Base-by-base conservation (phyloP, 2,888 invertebrate genomes). In the Ormyrus pomaceus region DNA sequence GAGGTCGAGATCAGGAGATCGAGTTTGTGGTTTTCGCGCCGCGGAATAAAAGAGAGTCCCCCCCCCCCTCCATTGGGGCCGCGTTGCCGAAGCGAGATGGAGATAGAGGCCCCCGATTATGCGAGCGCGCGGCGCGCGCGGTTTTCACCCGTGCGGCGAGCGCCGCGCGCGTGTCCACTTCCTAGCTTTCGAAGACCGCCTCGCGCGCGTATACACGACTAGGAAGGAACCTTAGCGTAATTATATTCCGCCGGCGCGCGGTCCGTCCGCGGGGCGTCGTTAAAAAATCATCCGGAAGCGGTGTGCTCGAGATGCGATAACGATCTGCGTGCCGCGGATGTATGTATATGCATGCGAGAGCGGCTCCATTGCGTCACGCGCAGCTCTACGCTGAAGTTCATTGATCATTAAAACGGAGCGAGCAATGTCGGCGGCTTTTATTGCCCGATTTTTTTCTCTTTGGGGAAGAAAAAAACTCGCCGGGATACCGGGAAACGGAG, bases 211-310 rank as follows among this genome's bases (percentile, higher is more conserved):
- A 13, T 19, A 19, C 1, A 6, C 34, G 59, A 68, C 73, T 10
- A 68, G 72, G 76, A 80, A 80, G 76, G 66, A 75, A 72, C 61
- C 45, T 19, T 46, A 45, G 64, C 59, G 58, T 77, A 80, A 80
- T 77, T 73, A 77, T 73, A 77, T 53, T 51, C 66, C 55, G 61
- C 65, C 75, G 70, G 53, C 53, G 59, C 58, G 64, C 53, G 68
- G 68, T 34, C 34, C 62, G 62, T 55, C 34, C 45, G 34, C 19
- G 53, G 45, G 66, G 71, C 58, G 66, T 64, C 61, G 73, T 68
- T 73, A 73, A 75, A 75, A 71, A 71, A 71, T 75, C 45, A 77
- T 80, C 79, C 79, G 82, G 82, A 80, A 80, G 77, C 68, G 58
- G 10, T 56, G 51, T 70, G 61, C 58, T 9, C 8, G 11, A 50